phyloP scores from a whole-genome alignment of 2,888 invertebrate genomes.

The Himalopsyche tibetana region DNA sequence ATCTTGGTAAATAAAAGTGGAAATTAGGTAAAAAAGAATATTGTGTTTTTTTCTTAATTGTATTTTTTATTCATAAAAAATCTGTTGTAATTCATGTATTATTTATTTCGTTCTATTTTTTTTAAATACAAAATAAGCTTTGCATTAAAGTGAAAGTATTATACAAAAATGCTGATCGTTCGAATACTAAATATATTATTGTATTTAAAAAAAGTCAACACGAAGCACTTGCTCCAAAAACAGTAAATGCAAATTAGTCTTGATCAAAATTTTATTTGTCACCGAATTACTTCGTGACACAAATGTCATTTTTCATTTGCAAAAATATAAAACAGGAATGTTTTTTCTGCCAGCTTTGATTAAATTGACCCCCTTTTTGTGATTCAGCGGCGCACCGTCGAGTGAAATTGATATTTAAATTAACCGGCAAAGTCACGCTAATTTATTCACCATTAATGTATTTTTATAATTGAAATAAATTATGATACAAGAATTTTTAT shows the following conservation, averaged over 20 bases:
- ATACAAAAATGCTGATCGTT: no score
- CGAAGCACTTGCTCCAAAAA: constrained; percentile 5
- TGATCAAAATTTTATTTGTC: constrained; percentile 16
- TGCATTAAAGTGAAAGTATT: no score
- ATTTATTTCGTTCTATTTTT: no score
- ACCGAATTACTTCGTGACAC: constrained; percentile 40
- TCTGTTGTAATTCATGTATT: no score
- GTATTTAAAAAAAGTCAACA: no score
- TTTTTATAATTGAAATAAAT: constrained; percentile 37
- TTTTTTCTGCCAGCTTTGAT: constrained; percentile 32
- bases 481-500: constrained; percentile 5
- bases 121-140: no score
- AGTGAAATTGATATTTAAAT: constrained; percentile 34
- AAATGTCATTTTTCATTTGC: constrained; percentile 38
- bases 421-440: constrained; percentile 24
- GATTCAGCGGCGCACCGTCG: constrained; percentile 24
- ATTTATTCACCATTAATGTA: constrained; percentile 31
- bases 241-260: background rate
- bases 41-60: no score
- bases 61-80: no score
- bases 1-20: no score
- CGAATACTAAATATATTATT: no score
- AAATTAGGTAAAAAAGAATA: no score
- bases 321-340: constrained; percentile 8
- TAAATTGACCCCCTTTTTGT: constrained; percentile 33